Percentiles rank a stretch among this genome's conserved stretches.
phyloP scores from a whole-genome alignment of 1,140 invertebrate species.

The Elysia chlorotica region DNA sequence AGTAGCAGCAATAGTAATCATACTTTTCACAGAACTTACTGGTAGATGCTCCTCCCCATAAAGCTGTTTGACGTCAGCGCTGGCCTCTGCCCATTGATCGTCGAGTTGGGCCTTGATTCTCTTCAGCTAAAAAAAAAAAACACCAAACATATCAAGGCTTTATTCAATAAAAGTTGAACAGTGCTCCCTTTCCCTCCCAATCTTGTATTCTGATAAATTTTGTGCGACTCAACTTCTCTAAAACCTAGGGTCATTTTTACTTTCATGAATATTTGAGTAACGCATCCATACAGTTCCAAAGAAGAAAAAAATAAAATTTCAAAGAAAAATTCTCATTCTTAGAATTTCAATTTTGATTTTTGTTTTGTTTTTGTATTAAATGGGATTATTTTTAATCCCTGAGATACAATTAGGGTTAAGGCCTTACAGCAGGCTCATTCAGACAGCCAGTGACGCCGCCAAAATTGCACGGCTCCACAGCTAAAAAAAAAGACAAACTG shows the following conservation, averaged over 20 bases:
- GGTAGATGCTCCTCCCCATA: constrained; percentile 31
- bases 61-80: constrained; percentile 33
- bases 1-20: too few relatives aligned
- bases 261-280: too few relatives aligned
- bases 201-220: too few relatives aligned
- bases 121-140: constrained; percentile 25
- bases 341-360: too few relatives aligned
- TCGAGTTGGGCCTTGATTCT: constrained; percentile 33
- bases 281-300: too few relatives aligned
- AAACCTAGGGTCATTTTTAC: too few relatives aligned
- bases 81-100: constrained; percentile 33
- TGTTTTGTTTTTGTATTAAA: too few relatives aligned
- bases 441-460: constrained; percentile 50
- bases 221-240: too few relatives aligned
- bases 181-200: background rate
- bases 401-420: too few relatives aligned
- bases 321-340: background rate
- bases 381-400: too few relatives aligned
- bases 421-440: constrained; percentile 23
- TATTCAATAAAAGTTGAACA: background rate
- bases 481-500: too few relatives aligned
- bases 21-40: constrained; percentile 26
- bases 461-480: constrained; percentile 61
- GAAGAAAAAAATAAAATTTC: background rate
- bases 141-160: too few relatives aligned